phyloP scores from a whole-genome alignment of 2,888 invertebrate genomes.

The Agrochola circellaris region DNA sequence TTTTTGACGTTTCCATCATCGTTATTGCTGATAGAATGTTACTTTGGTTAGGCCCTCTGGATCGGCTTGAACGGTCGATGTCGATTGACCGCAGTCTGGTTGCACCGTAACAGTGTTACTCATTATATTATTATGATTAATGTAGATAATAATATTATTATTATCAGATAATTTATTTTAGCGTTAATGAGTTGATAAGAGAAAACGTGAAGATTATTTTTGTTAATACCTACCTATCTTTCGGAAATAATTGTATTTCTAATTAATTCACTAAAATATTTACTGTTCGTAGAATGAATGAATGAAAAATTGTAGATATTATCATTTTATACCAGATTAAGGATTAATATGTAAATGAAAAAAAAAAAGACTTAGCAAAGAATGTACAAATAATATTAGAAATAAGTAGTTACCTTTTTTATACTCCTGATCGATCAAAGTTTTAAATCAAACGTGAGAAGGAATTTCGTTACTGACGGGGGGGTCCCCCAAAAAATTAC shows the following conservation, averaged over 20 bases:
- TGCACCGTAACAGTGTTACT: neutral
- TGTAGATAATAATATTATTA: conserved; percentile 10
- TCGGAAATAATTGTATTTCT: neutral
- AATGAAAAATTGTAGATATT: neutral
- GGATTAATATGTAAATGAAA: neutral
- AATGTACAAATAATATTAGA: neutral
- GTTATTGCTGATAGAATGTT: too few relatives aligned
- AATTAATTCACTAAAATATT: neutral
- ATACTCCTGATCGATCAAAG: too few relatives aligned
- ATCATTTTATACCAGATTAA: neutral
- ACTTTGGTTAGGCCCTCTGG: too few relatives aligned
- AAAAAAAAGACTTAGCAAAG: neutral
- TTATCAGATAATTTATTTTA: conserved; percentile 2
- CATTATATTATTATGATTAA: neutral
- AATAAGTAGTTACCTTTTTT: neutral
- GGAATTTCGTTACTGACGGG: too few relatives aligned
- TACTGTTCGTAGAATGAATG: neutral
- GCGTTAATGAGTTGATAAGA: neutral
- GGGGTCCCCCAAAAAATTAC: too few relatives aligned
- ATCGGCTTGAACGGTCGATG: neutral
- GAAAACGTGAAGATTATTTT: conserved; percentile 20
- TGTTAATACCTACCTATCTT: neutral
- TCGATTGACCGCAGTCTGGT: neutral
- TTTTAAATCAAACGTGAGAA: too few relatives aligned
- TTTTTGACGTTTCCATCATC: too few relatives aligned